phyloP scores from a whole-genome alignment of 2,888 invertebrate species.

The Blastobasis lacticolella region DNA sequence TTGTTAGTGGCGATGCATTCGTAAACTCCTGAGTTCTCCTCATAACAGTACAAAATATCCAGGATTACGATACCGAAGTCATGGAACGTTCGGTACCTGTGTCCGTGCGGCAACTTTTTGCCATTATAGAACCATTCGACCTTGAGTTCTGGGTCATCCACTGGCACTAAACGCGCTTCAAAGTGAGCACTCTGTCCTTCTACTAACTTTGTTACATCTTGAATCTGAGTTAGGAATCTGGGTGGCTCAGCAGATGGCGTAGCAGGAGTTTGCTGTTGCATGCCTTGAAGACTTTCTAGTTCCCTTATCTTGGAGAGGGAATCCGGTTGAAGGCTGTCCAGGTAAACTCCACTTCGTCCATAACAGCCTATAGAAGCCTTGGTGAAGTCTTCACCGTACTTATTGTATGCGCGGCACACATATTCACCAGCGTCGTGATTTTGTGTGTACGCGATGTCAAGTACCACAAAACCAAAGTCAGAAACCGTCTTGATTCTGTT shows the following conservation, averaged over 20 bases:
- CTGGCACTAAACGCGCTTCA: constrained; percentile 93
- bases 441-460: constrained; percentile 96
- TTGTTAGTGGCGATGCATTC: constrained; percentile 95
- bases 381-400: constrained; percentile 92
- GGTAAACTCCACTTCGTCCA: constrained; percentile 89
- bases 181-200: constrained; percentile 97
- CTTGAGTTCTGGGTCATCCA: constrained; percentile 94
- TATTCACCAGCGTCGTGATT: constrained; percentile 95
- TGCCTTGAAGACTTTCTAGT: constrained; percentile 83
- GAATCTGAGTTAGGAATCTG: constrained; percentile 90
- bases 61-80: constrained; percentile 97
- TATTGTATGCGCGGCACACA: constrained; percentile 92
- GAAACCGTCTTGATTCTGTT: constrained; percentile 94
- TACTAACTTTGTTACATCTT: constrained; percentile 86
- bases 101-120: constrained; percentile 93
- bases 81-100: constrained; percentile 97
- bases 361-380: constrained; percentile 88
- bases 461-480: constrained; percentile 95
- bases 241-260: constrained; percentile 87
- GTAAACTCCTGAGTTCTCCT: constrained; percentile 95
- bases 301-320: constrained; percentile 91
- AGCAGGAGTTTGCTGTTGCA: constrained; percentile 77
- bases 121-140: constrained; percentile 98
- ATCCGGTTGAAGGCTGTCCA: constrained; percentile 93
- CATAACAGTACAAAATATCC: constrained; percentile 96